Base-by-base conservation (phyloP, 1,140 invertebrate species). In the Aricia agestis region DNA sequence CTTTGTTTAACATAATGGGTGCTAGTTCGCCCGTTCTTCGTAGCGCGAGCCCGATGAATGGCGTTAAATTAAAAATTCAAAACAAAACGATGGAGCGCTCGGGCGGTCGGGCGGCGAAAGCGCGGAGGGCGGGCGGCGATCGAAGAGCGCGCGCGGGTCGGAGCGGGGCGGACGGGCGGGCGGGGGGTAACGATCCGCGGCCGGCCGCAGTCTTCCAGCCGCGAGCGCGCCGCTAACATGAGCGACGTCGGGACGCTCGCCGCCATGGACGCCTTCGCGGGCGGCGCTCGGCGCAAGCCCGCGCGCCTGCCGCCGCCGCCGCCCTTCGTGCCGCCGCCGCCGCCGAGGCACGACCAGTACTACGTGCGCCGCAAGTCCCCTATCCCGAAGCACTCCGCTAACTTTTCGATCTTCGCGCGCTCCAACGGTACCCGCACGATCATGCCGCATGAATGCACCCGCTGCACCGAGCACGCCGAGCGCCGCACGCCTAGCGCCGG, bases 171-270 rank as follows among this genome's bases (percentile, higher is more conserved):
- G 78, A 76, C 58, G 73, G 76, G 83, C 83, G 75, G 79, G 72
- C 76, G 77, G 81, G 83, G 80, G 81, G 84, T 86, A 87, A 84
- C 87, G 87, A 87, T 87, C 95, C 92, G 94, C 74, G 92, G 94
- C 73, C 92, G 93, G 85, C 78, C 86, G 86, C 89, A 91, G 89
- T 89, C 83, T 87, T 87, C 84, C 83, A 90, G 85, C 85, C 86
- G 83, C 92, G 91, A 80, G 92, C 87, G 79, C 90, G 87, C 78
- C 82, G 86, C 78, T 84, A 91, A 78, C 89, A 93, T 86, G 87
- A 83, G 81, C 85, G 88, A 90, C 89, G 88, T 89, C 80, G 89
- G 88, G 81, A 91, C 86, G 86, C 88, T 90, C 81, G 87, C 87
- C 82, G 88, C 84, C 73, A 91, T 82, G 90, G 89, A 92, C 85